Base-by-base conservation (phyloP, 2,113 vertebrate genomes). In the Girardinichthys multiradiatus region DNA sequence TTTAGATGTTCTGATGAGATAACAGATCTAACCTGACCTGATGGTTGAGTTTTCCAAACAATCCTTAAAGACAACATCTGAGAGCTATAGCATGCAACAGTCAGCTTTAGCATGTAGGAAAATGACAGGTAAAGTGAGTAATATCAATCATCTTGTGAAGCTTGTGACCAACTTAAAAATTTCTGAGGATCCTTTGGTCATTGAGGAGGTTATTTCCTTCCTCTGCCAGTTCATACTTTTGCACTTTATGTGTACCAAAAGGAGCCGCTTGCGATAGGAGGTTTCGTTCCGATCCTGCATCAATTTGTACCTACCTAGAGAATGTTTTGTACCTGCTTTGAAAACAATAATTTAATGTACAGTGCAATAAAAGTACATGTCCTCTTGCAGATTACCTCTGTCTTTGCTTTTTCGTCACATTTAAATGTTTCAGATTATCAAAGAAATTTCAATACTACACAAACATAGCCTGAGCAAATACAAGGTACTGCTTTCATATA, bases 31-130 rank as follows among this genome's bases (percentile, higher is more conserved):
- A 45, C 57, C 4, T 57, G 27, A 39, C 14, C 63, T 67, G 57
- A 45, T 11, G 33, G 37, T 63, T 45, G 66, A 29, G 37, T 72
- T 67, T 66, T 72, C 51, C 57, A 54, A 69, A 29, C 61, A 29
- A 68, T 61, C 45, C 30, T 39, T 9, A 48, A 66, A 61, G 29
- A 33, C 19, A 30, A 57, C 27, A 63, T 17, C 58, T 58, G 64
- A 59, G 70, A 39, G 70, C 45, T 67, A 45, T 26, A 62, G 39
- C 13, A 17, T 24, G 60, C 33, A 60, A 28, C 26, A 21, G 4
- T 31, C 60, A 62, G 31, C 2, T 10, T n/a, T 12, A 24, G 4
- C 21, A 5, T 4, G 4, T 10, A 3, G 10, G 51, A 19, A 31
- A 42, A 54, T 60, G 48, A 70, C 64, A 42, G 58, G 29, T 65